Evolutionary conservation across 1,140 invertebrate species (phyloP), one percentile per base, ranked within the genome.

Genomic region (Cydia amplana): DNA sequence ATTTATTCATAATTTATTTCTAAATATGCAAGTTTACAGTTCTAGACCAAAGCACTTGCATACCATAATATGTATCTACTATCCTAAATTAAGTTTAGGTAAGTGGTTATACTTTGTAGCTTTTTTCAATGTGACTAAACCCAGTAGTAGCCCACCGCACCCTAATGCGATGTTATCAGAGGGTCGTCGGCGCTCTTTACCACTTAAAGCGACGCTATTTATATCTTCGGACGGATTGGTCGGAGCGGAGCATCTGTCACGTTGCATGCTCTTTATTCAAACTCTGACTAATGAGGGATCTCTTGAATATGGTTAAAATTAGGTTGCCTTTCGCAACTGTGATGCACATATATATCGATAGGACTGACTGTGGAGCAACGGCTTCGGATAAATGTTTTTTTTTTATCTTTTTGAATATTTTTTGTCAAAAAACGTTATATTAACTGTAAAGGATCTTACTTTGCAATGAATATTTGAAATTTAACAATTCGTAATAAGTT

Each of bases 81-180:
- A 40, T 10, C 70, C 14, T 46, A 72, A 46, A 12, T 5, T 25
- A 72, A 72, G 18, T 72, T 49, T 20, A 51, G 51, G 72, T 51
- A 51, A 73, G 72, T 51, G 46, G 55, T 10, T 46, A 46, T 12
- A 23, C 55, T 18, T 60, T 18, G 55, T 60, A 51, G 6, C 3
- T n/a, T 73, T 73, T 81, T 81, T 83, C 77, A 76, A 85, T 83
- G 84, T 88, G 87, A 91, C 82, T 85, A 87, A 89, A 87, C 85
- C 84, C 89, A 89, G 89, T 89, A 91, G 89, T 89, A 91, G 89
- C 88, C 84, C 78, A 75, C 78, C 79, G 79, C 79, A 77, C 84
- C 87, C 86, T 91, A 90, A 90, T 91, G 90, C 80, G 87, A 90
- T 90, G 81, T 90, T 91, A 91, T 91, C 88, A 14, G 76, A 63